These are phyloP conservation scores for Heteractis magnifica DNA, from an alignment of 92 coral and sea anemone genomes.

Conservation along the genomic window DNA sequence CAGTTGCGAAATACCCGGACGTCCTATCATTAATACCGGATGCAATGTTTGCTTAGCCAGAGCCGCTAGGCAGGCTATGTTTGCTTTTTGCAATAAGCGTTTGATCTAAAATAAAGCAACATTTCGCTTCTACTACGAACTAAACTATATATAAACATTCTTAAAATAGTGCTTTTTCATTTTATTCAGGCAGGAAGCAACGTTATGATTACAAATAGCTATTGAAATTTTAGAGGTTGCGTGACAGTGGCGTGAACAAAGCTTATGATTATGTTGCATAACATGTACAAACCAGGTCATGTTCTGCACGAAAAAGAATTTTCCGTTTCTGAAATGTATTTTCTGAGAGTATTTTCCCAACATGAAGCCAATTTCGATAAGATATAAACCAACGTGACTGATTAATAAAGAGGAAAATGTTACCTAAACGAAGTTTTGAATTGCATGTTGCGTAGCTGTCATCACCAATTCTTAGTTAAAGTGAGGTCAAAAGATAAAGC, in stretches of 20 bases:
- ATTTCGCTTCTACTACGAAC: too few species aligned
- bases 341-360: not conserved
- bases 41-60: too few species aligned
- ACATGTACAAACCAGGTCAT: slow-evolving; percentile 8
- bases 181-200: too few species aligned
- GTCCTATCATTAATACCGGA: too few species aligned
- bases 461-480: slow-evolving; percentile 10
- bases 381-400: slow-evolving; percentile 7
- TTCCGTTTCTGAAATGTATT: slow-evolving; percentile 8
- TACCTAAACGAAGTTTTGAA: not conserved
- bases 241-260: slow-evolving; percentile 9
- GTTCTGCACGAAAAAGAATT: slow-evolving; percentile 1
- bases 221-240: not conserved
- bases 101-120: too few species aligned
- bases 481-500: slow-evolving; percentile 9
- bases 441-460: slow-evolving; percentile 11
- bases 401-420: slow-evolving; percentile 6
- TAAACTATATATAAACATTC: too few species aligned
- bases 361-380: slow-evolving; percentile 13
- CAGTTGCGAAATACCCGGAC: not conserved
- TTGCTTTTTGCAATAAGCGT: too few species aligned
- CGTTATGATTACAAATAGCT: too few species aligned
- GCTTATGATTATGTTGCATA: slow-evolving; percentile 7
- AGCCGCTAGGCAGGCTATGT: too few species aligned
- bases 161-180: too few species aligned